Evolutionary conservation across 2,888 invertebrate species (phyloP).

Genomic region (Andrena minutula): DNA sequence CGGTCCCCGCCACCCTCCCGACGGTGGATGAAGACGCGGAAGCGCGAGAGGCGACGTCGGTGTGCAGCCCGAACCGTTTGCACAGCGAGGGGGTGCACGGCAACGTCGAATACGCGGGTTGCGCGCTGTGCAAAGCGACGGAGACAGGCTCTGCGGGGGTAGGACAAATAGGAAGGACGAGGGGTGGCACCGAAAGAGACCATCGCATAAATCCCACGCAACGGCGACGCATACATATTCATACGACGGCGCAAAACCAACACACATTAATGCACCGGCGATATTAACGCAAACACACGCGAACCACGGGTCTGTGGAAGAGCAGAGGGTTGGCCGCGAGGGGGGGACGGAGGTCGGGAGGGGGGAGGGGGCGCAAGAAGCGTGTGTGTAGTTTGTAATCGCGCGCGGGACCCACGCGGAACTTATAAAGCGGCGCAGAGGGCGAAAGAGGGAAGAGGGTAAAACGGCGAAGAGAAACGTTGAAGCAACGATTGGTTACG

Average conservation of each 20-base stretch:
- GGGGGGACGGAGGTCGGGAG: not conserved
- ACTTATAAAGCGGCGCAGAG: constrained; percentile 22
- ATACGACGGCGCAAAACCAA: constrained; percentile 47
- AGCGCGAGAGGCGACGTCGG: constrained; percentile 34
- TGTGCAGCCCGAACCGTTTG: not conserved
- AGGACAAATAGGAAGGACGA: constrained; percentile 25
- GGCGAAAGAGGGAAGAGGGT: not conserved
- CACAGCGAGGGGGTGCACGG: not conserved
- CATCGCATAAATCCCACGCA: constrained; percentile 55
- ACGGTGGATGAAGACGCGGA: constrained; percentile 49
- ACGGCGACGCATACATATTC: constrained; percentile 57
- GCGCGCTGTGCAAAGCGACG: constrained; percentile 13
- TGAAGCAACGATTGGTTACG: not conserved
- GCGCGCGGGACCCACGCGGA: constrained; percentile 6
- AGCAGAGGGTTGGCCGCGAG: constrained; percentile 3
- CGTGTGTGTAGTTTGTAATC: constrained; percentile 38
- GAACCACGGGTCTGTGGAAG: not conserved
- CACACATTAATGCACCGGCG: constrained; percentile 47
- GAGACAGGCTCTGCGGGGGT: constrained; percentile 18
- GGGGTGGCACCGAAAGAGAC: constrained; percentile 24
- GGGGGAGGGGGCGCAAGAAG: not conserved
- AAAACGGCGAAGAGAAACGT: constrained; percentile 5
- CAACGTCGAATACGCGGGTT: not conserved
- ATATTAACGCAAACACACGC: constrained; percentile 56
- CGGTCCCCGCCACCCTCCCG: constrained; percentile 22